phyloP scores from a whole-genome alignment of 2,797 vertebrate species.

The Cossypha niveicapilla region DNA sequence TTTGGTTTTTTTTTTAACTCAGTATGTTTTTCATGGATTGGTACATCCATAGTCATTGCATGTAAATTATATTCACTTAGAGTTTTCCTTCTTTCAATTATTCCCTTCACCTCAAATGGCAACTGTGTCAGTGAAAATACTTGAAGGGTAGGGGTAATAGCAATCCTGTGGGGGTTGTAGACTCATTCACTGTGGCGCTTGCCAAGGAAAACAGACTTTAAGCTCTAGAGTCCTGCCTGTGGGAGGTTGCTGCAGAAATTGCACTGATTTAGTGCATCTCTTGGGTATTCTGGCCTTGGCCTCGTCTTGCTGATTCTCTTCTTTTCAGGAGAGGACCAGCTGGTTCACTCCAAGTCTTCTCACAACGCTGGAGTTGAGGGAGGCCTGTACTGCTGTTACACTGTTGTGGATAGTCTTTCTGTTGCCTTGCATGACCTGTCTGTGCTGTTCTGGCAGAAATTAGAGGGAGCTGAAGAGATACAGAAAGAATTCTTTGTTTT shows the following conservation, averaged over 20 bases:
- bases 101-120: slow-evolving; percentile 10
- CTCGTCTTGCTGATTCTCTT: slow-evolving; percentile 2
- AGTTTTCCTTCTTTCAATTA: neutral
- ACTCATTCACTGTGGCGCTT: neutral
- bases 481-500: neutral
- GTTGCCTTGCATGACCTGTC: slow-evolving; percentile 46
- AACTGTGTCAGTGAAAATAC: neutral
- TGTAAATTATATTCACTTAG: neutral
- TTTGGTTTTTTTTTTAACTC: slow-evolving; percentile 3
- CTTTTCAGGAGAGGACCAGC: slow-evolving; percentile 44
- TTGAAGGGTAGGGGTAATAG: slow-evolving; percentile 22
- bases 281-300: slow-evolving; percentile 54
- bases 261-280: slow-evolving; percentile 45
- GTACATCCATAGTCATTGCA: neutral
- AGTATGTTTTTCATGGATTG: neutral
- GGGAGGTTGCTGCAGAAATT: slow-evolving; percentile 50
- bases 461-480: neutral
- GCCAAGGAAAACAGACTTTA: slow-evolving; percentile 66
- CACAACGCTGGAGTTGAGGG: neutral
- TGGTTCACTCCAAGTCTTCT: slow-evolving; percentile 40
- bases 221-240: slow-evolving; percentile 53
- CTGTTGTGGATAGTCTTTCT: neutral
- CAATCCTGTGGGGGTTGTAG: neutral
- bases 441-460: neutral
- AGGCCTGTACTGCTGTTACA: neutral